Percentiles rank a stretch among this genome's conserved stretches.
Conservation (phyloP, 2,797 vertebrate genomes). For the Pangasius mekongensis region DNA sequence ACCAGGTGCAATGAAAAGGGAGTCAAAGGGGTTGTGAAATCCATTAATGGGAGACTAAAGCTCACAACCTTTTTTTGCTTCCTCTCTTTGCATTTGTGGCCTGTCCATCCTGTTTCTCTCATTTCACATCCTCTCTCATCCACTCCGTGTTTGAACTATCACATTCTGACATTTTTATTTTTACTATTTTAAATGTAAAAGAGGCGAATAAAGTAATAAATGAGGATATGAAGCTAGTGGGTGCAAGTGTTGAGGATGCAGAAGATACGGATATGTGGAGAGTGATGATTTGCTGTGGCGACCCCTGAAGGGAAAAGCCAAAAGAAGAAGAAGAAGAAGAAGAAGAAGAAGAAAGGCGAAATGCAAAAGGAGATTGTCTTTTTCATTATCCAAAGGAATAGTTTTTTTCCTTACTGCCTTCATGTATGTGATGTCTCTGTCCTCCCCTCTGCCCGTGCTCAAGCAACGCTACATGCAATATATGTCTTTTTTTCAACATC, state of each 20-base stretch:
- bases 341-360: not conserved
- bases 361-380: not conserved
- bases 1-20: not conserved
- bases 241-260: too few species aligned
- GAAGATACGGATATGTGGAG: too few species aligned
- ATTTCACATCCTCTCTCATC: not conserved
- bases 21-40: not conserved
- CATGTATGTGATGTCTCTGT: not conserved
- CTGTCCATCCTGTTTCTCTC: not conserved
- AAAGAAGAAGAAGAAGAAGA: too few species aligned
- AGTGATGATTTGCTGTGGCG: too few species aligned
- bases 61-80: not conserved
- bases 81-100: not conserved
- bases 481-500: not conserved
- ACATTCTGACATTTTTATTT: conserved; percentile 2
- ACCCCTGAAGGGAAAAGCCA: too few species aligned
- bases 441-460: not conserved
- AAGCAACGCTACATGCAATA: not conserved
- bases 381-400: not conserved
- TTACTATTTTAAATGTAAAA: not conserved
- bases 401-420: not conserved
- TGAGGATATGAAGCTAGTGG: too few species aligned
- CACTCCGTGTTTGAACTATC: not conserved
- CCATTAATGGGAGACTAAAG: not conserved
- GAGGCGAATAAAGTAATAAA: too few species aligned